Evolutionary conservation across 2,113 vertebrate genomes (phyloP).

Genomic region (Tyto alba): DNA sequence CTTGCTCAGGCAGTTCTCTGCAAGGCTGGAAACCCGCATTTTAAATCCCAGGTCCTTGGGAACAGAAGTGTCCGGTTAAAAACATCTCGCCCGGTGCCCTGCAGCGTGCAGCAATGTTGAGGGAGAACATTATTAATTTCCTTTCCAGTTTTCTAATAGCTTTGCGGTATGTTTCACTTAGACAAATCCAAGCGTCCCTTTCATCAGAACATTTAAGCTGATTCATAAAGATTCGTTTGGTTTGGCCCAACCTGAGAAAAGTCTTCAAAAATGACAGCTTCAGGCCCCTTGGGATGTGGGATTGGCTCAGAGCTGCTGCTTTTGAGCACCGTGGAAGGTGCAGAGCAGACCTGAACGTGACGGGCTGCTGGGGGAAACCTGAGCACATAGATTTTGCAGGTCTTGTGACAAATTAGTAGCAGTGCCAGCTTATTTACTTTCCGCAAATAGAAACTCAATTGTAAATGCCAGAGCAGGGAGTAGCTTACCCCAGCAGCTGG

Average conservation of each 20-base stretch:
- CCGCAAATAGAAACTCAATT: background rate
- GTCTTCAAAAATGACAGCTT: background rate
- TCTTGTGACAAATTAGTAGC: background rate
- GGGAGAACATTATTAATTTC: background rate
- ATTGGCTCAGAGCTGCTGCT: background rate
- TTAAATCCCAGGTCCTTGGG: background rate
- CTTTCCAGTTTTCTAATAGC: background rate
- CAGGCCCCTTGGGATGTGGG: background rate
- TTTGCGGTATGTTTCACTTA: background rate
- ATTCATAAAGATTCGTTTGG: background rate
- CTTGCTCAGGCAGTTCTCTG: background rate
- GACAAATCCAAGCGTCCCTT: background rate
- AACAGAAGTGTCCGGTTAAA: background rate
- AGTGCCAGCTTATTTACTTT: background rate
- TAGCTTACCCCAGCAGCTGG: background rate
- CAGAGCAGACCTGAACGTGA: background rate
- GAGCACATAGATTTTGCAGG: background rate
- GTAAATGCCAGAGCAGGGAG: background rate
- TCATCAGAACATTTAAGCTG: background rate
- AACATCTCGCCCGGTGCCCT: background rate
- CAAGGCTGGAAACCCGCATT: background rate
- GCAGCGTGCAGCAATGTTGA: fast-evolving
- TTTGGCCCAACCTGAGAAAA: background rate
- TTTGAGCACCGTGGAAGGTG: fast-evolving
- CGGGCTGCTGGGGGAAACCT: background rate